Conservation (phyloP, 37 sponge, comb jelly and placozoan species). For the Ianthella basta region DNA sequence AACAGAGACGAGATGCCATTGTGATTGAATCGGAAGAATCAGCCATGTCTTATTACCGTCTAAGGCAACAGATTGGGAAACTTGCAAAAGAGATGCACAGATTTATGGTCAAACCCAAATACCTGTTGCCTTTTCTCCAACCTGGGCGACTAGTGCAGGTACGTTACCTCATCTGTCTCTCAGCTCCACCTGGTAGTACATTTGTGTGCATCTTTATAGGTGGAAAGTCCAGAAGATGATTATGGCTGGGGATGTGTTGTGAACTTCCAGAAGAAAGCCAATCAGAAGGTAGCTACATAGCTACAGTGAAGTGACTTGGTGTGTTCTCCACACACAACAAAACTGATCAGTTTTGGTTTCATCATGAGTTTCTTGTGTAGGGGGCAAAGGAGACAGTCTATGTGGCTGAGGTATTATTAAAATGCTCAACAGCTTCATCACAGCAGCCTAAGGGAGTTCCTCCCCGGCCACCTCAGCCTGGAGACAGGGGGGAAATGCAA, state of each 20-base stretch:
- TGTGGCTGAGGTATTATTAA: constrained; percentile 86
- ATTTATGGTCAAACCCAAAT: constrained; percentile 78
- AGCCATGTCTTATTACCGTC: constrained; percentile 81
- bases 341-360: neutral
- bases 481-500: constrained; percentile 89
- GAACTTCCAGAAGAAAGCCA: constrained; percentile 95
- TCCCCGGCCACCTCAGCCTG: constrained; percentile 77
- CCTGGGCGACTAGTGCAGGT: constrained; percentile 92
- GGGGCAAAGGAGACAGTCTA: constrained; percentile 70
- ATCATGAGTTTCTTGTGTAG: constrained; percentile 11
- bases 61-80: constrained; percentile 84
- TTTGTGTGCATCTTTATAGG: constrained; percentile 10
- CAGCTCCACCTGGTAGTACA: neutral
- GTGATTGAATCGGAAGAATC: constrained; percentile 78
- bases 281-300: constrained; percentile 48
- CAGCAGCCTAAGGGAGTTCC: constrained; percentile 52
- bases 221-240: constrained; percentile 74
- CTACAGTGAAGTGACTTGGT: neutral
- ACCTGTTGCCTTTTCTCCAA: constrained; percentile 93
- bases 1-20: constrained; percentile 72
- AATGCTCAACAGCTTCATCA: constrained; percentile 70
- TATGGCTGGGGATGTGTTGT: constrained; percentile 98
- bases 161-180: neutral
- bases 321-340: neutral
- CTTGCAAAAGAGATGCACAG: constrained; percentile 76